A percentile compares a stretch with the other conserved stretches of the same genome.
Conservation (phyloP, 2,888 invertebrate genomes). For the Sminthurides aquaticus region DNA sequence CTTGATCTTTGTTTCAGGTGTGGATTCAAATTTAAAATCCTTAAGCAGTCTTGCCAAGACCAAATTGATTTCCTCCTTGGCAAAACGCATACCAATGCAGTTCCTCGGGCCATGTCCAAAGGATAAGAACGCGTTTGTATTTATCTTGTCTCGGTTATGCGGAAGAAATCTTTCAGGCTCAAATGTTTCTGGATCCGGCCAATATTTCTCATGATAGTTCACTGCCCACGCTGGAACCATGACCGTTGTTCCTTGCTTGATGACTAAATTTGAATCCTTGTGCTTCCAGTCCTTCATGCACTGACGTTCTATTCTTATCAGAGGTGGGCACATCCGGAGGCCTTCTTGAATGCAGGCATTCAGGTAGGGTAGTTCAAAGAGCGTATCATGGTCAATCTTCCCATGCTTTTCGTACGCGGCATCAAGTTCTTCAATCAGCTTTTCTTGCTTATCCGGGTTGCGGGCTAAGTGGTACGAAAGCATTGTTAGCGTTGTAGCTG, state of each 20-base stretch:
- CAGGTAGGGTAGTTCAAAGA: conserved; percentile 30
- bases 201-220: conserved; percentile 29
- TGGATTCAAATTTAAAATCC: conserved; percentile 5
- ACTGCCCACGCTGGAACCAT: conserved; percentile 33
- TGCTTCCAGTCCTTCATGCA: conserved; percentile 40
- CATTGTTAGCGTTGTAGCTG: conserved; percentile 26
- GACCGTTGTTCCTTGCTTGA: conserved; percentile 31
- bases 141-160: conserved; percentile 30
- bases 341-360: conserved; percentile 34
- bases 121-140: conserved; percentile 23
- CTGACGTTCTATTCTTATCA: conserved; percentile 32
- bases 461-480: conserved; percentile 25
- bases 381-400: conserved; percentile 30
- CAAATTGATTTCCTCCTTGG: conserved; percentile 13
- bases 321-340: conserved; percentile 31
- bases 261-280: conserved; percentile 27
- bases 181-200: conserved; percentile 29
- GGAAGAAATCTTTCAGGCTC: conserved; percentile 37
- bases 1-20: background rate
- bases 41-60: conserved; percentile 10
- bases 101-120: conserved; percentile 26
- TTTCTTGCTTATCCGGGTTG: conserved; percentile 30
- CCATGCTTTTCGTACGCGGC: conserved; percentile 23
- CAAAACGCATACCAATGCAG: conserved; percentile 23
- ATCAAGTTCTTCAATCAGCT: conserved; percentile 33